Percentiles rank a stretch among this genome's conserved stretches.
These are phyloP conservation scores for Drosophila pandora DNA, from an alignment of 1,140 invertebrate genomes.

Conservation along the genomic window DNA sequence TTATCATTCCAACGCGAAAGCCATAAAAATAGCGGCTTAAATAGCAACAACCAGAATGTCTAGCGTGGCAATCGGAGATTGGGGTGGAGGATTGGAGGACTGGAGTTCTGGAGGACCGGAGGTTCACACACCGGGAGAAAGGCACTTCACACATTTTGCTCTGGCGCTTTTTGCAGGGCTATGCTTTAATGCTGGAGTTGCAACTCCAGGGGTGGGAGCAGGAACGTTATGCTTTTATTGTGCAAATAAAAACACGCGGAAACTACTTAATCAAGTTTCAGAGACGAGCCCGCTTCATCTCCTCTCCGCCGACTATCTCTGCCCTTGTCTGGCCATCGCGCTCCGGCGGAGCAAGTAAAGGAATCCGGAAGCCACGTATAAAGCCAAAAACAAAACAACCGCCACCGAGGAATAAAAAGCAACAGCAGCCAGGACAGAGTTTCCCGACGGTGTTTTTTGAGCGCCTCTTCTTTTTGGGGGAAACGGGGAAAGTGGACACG, in stretches of 20 bases:
- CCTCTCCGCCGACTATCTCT: not conserved
- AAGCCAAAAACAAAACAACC: conserved; percentile 56
- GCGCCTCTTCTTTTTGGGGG: conserved; percentile 30
- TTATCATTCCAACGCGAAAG: conserved; percentile 63
- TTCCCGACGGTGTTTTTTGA: conserved; percentile 42
- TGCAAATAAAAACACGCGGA: conserved; percentile 78
- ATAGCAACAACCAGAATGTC: conserved; percentile 63
- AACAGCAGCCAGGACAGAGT: conserved; percentile 53
- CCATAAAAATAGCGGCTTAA: conserved; percentile 74
- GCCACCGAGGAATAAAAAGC: conserved; percentile 39
- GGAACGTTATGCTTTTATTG: conserved; percentile 74
- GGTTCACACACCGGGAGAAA: conserved; percentile 4
- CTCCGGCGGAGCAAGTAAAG: conserved; percentile 7
- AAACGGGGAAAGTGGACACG: conserved; percentile 36
- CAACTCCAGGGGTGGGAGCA: conserved; percentile 17
- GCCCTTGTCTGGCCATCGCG: not conserved
- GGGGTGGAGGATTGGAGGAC: not conserved
- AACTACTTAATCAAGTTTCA: conserved; percentile 80
- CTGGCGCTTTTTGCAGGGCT: conserved; percentile 46
- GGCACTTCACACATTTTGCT: conserved; percentile 36
- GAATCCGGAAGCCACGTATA: conserved; percentile 53
- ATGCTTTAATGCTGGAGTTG: conserved; percentile 45
- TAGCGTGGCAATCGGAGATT: conserved; percentile 28
- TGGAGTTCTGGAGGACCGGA: no score
- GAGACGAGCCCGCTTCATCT: conserved; percentile 12